phyloP scores from a whole-genome alignment of 2,113 vertebrate genomes.

The Psilopsiagon aurifrons region DNA sequence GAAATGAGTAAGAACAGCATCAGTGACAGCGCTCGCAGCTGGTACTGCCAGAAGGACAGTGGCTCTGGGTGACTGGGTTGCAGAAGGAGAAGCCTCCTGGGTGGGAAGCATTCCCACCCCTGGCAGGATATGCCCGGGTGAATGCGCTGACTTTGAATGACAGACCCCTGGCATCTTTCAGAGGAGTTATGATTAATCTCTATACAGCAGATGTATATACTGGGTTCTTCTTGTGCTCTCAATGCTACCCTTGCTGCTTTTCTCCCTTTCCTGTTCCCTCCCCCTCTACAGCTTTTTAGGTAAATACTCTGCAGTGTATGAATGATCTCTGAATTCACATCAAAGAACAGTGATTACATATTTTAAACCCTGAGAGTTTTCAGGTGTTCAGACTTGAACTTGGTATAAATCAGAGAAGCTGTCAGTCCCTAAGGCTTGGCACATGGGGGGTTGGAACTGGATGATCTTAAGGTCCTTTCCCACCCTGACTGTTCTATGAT shows the following conservation, averaged over 20 bases:
- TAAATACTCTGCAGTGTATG: neutral
- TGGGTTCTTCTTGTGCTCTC: neutral
- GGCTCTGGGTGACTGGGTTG: neutral
- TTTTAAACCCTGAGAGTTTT: neutral
- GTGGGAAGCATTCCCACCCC: neutral
- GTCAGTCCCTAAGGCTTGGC: neutral
- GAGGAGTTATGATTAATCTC: neutral
- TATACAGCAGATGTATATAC: neutral
- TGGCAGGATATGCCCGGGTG: neutral
- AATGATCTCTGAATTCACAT: neutral
- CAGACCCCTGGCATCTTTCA: neutral
- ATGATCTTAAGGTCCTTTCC: too few relatives aligned
- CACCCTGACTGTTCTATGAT: too few relatives aligned
- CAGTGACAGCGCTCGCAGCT: neutral
- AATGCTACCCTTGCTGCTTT: neutral
- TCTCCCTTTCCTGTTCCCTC: neutral
- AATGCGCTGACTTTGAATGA: neutral
- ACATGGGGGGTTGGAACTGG: too few relatives aligned
- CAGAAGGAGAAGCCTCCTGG: neutral
- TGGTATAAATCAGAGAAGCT: neutral
- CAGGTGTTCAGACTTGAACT: neutral
- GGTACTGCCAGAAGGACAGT: neutral
- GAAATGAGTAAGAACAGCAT: neutral
- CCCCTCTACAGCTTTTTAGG: neutral
- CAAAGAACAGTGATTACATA: neutral